Base-by-base conservation (phyloP, 2,113 vertebrate species). In the Mohoua ochrocephala region DNA sequence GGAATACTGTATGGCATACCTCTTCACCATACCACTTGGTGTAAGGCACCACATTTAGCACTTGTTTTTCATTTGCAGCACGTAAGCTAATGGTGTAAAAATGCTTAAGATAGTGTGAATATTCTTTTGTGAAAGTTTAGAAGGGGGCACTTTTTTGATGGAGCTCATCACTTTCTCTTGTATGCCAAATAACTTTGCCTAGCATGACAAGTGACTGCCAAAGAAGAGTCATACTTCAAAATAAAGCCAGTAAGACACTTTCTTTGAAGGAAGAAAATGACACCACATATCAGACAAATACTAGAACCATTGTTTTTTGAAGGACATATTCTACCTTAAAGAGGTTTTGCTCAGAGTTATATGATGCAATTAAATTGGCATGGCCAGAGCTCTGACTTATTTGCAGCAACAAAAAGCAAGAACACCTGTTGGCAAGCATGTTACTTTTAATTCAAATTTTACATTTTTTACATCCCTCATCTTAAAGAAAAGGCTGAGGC, bases 1-100 rank as follows among this genome's bases (percentile, higher is more conserved):
- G 71, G 93, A 96, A 95, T 94, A 92, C 56, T 67, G 37, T 76
- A 92, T 78, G 77, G 79, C 95, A 94, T 96, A 96, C 73, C 79
- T 88, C 57, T 85, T 89, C 69, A 22, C 79, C 84, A 42, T 68
- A 78, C 22, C 74, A 77, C 74, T 84, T 67, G 59, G 27, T 78
- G 93, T 91, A 90, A 94, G 88, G 30, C 63, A 39, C 87, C 70
- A 28, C 56, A 85, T 96, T 92, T 91, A 94, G 84, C 89, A 81
- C 78, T 91, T 91, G 82, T 37, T 93, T 88, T 73, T 91, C 69
- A 68, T 24, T 33, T 35, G 21, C 54, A 91, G 54, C 75, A 90
- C 1, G 0, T 78, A 92, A 77, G 31, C 79, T 80, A 70, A 56
- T 35, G 42, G 41, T 84, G 71, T 92, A 93, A 74, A 96, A 94